Evolutionary conservation across 2,113 vertebrate genomes (phyloP).

Genomic region (Pollimyrus isidori): DNA sequence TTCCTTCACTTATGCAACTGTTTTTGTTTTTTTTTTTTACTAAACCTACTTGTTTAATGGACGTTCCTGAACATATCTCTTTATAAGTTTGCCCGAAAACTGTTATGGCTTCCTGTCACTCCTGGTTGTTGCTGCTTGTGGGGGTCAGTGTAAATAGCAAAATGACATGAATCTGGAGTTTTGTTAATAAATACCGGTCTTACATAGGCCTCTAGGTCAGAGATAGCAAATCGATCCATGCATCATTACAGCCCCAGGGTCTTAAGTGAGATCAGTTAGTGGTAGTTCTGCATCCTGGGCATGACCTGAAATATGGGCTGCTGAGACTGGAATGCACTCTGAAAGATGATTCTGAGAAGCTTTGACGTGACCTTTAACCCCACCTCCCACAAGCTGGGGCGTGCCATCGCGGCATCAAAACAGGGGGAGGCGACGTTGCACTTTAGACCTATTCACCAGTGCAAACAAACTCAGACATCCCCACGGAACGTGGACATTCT

Average conservation of each 20-base stretch:
- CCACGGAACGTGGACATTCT: neutral
- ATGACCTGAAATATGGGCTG: neutral
- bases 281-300: neutral
- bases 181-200: neutral
- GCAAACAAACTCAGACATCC: neutral
- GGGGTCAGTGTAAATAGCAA: neutral
- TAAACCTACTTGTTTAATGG: neutral
- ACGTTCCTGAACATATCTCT: neutral
- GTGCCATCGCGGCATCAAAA: neutral
- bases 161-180: neutral
- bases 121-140: neutral
- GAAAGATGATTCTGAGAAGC: constrained; percentile 52
- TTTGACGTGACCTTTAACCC: constrained; percentile 52
- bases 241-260: neutral
- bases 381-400: neutral
- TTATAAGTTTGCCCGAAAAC: neutral
- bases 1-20: neutral
- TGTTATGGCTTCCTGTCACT: no score
- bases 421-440: neutral
- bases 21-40: neutral
- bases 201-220: neutral
- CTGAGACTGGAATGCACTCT: neutral
- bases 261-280: neutral
- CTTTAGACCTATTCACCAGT: constrained; percentile 14
- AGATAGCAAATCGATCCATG: neutral